These are phyloP conservation scores for Psittacula derbiana DNA, from an alignment of 2,797 vertebrate species.

Conservation along the genomic window DNA sequence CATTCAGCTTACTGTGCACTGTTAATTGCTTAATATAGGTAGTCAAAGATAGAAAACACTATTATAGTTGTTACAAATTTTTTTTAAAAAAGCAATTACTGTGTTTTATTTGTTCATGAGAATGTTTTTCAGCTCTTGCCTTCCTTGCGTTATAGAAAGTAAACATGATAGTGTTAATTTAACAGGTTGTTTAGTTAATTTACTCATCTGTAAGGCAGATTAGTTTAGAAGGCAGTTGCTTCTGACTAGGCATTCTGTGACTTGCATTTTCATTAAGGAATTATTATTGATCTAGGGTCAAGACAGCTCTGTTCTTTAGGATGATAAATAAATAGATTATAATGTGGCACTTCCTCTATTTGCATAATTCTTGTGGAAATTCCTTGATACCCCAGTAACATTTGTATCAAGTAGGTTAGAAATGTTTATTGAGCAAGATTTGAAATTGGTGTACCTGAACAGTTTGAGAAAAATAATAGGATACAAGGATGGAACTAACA, in stretches of 20 bases:
- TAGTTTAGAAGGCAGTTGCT: neutral
- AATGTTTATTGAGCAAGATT: neutral
- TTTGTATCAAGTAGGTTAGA: neutral
- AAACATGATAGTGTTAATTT: neutral
- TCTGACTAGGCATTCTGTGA: neutral
- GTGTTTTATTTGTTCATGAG: neutral
- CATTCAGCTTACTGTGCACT: conserved; percentile 8
- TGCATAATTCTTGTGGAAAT: neutral
- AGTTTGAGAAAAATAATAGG: neutral
- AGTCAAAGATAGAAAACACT: neutral
- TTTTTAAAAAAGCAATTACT: neutral
- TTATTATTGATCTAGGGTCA: neutral
- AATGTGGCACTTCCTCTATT: neutral
- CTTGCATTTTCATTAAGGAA: neutral
- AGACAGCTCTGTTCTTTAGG: neutral
- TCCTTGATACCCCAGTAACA: neutral
- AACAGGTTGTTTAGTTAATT: neutral
- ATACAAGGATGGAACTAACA: neutral
- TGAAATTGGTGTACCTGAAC: neutral
- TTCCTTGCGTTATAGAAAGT: neutral
- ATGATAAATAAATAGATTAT: neutral
- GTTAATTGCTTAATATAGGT: neutral
- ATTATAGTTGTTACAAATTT: neutral
- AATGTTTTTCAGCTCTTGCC: neutral
- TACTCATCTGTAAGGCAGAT: neutral